phyloP scores from a whole-genome alignment of 2,888 invertebrate genomes.

The Lacanobia wlatinum region DNA sequence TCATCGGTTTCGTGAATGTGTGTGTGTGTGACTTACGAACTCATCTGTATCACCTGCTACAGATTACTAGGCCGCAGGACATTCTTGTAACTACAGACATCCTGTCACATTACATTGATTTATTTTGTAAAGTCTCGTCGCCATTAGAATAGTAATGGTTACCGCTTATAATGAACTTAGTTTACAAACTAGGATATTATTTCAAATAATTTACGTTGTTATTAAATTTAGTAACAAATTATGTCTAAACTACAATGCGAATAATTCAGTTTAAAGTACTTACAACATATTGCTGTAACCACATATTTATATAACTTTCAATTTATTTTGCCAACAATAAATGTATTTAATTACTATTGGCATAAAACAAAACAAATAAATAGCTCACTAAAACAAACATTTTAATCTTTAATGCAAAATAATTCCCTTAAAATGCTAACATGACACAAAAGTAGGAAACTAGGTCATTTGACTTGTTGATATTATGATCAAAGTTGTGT shows the following conservation, averaged over 20 bases:
- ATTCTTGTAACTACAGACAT: slow-evolving; percentile 49
- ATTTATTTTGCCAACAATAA: slow-evolving; percentile 7
- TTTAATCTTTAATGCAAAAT: slow-evolving; percentile 11
- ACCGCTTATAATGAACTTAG: slow-evolving; percentile 39
- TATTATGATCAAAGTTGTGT: slow-evolving; percentile 63
- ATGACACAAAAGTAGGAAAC: slow-evolving; percentile 46
- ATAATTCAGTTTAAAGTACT: not conserved
- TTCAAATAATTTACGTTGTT: slow-evolving; percentile 25
- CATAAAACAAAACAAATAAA: slow-evolving; percentile 14
- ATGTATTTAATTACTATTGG: not conserved
- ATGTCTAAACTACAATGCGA: not conserved
- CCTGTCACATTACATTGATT: slow-evolving; percentile 55
- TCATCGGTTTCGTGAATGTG: slow-evolving; percentile 5
- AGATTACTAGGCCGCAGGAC: slow-evolving; percentile 60
- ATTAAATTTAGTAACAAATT: slow-evolving; percentile 6
- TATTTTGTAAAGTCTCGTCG: slow-evolving; percentile 43
- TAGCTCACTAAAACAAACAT: not conserved
- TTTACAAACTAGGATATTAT: slow-evolving; percentile 41
- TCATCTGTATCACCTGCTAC: slow-evolving; percentile 62
- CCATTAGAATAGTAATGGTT: slow-evolving; percentile 33
- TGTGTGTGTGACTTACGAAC: slow-evolving; percentile 51
- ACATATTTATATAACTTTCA: slow-evolving; percentile 3
- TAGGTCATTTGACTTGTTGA: slow-evolving; percentile 63
- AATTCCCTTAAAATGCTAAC: slow-evolving; percentile 25
- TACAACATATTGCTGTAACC: not conserved